Base-by-base conservation (phyloP, 2,888 invertebrate genomes). In the Synergus itoensis region DNA sequence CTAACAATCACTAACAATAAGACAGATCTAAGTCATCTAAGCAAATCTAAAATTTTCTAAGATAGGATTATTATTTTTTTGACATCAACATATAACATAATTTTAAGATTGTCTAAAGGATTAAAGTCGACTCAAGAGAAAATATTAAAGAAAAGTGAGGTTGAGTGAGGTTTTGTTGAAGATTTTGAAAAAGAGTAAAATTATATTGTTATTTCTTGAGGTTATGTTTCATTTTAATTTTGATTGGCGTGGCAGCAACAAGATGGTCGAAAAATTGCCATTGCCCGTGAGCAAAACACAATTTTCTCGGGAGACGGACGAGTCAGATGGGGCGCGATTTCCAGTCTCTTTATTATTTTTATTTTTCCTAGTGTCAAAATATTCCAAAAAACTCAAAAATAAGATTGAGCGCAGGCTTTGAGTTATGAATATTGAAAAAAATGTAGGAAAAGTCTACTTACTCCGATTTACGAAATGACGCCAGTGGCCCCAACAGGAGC, bases 231-330 rank as follows among this genome's bases (percentile, higher is more conserved):
- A 67, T 77, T 79, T 87, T 90, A 90, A 91, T 90, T 79, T 87
- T 90, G 90, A 91, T 90, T 91, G 91, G 90, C 91, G 91, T 91
- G 90, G 88, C 85, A 91, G 88, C 89, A 91, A 91, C 91, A 91
- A 84, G 84, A 87, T 88, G 84, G 83, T 67, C 73, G 69, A 41
- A 83, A 77, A 81, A 79, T 80, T 81, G 80, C 21, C 21, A 21
- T 86, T 82, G 86, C 90, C 90, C 91, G 91, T 91, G 91, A 90
- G 88, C 85, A 88, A 90, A 91, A 91, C 89, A 90, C 87, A 82
- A 88, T 85, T 87, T 83, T 87, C 87, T 89, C 87, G 82, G 84
- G 85, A 90, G 82, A 88, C 90, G 89, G 89, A 83, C 63, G 78
- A 86, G 78, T 75, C 67, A 36, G 79, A 80, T 79, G 73, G 57